These are phyloP conservation scores for Sinotaia quadrata DNA, from an alignment of 2,888 invertebrate species.

Conservation along the genomic window DNA sequence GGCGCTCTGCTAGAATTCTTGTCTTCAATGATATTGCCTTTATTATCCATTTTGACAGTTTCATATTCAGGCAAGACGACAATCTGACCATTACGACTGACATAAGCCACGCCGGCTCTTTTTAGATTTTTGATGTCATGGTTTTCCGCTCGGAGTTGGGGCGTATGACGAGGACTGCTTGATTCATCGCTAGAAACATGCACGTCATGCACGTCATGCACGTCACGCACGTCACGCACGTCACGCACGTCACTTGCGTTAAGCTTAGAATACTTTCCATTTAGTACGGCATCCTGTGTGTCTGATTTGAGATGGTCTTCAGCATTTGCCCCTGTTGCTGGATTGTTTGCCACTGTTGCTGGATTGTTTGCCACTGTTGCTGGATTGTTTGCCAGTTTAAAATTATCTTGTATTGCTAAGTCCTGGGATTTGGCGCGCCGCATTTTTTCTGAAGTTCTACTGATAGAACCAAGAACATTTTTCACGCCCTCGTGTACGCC, in stretches of 20 bases:
- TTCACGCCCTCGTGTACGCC: conserved; percentile 54
- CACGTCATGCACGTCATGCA: too few species aligned
- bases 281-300: conserved; percentile 13
- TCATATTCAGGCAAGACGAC: conserved; percentile 50
- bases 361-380: conserved; percentile 41
- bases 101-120: conserved; percentile 57
- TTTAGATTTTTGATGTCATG: too few species aligned
- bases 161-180: too few species aligned
- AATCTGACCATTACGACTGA: conserved; percentile 50
- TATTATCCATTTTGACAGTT: conserved; percentile 26
- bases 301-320: background rate
- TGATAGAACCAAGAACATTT: conserved; percentile 59
- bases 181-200: too few species aligned
- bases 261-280: too few species aligned
- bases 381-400: conserved; percentile 38
- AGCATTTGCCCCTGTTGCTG: conserved; percentile 21
- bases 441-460: conserved; percentile 55
- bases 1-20: conserved; percentile 36
- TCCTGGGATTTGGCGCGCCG: conserved; percentile 51
- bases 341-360: conserved; percentile 39
- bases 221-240: too few species aligned
- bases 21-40: conserved; percentile 29
- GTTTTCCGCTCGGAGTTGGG: too few species aligned
- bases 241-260: too few species aligned
- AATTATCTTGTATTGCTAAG: too few species aligned